Evolutionary conservation across 2,113 vertebrate genomes (phyloP).

Genomic region (Rhabdomys dilectus): DNA sequence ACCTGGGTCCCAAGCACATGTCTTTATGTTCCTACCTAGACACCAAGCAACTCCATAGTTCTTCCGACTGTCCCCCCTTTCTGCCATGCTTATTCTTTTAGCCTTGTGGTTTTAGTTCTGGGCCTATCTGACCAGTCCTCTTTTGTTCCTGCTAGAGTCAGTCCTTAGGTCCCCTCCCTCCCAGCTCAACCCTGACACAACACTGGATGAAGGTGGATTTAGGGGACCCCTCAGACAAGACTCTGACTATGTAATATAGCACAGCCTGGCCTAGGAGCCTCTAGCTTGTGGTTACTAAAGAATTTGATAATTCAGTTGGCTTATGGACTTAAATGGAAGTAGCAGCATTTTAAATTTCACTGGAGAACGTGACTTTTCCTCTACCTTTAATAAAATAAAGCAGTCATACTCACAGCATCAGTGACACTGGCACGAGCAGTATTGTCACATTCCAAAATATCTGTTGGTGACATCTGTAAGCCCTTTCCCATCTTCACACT

Average conservation of each 20-base stretch:
- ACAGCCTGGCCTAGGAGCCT: not conserved
- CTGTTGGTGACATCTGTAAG: not conserved
- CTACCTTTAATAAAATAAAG: not conserved
- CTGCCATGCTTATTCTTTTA: not conserved
- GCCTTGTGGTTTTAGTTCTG: not conserved
- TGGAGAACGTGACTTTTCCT: slow-evolving; percentile 34
- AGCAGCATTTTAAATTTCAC: slow-evolving; percentile 19
- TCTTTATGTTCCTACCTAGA: not conserved
- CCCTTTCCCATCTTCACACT: not conserved
- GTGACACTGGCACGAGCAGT: not conserved
- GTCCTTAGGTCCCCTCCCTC: not conserved
- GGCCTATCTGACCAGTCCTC: not conserved
- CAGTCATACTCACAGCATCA: not conserved
- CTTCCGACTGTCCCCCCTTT: not conserved
- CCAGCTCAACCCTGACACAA: not conserved
- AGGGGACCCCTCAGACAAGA: not conserved
- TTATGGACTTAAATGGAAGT: not conserved
- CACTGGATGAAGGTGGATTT: accelerated
- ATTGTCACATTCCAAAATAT: not conserved
- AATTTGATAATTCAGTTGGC: not conserved
- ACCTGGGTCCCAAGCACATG: not conserved
- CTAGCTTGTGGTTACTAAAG: not conserved
- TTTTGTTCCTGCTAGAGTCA: not conserved
- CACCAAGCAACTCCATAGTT: not conserved
- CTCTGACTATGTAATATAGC: not conserved